phyloP scores from a whole-genome alignment of 1,140 invertebrate genomes.

The Agrypnia vestita region DNA sequence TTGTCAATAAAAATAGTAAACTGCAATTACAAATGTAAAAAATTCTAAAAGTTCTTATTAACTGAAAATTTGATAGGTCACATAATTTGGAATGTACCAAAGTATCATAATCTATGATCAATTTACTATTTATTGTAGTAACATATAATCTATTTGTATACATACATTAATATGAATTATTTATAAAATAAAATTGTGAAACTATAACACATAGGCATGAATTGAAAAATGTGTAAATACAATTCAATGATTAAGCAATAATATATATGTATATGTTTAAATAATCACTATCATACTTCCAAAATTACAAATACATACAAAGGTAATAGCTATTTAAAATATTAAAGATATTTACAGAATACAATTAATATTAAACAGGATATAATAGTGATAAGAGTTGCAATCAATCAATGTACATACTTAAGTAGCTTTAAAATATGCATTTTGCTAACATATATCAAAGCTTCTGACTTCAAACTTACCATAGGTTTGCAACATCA shows the following conservation, averaged over 20 bases:
- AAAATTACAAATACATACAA: conserved; percentile 58
- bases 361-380: conserved; percentile 49
- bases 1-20: conserved; percentile 37
- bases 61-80: conserved; percentile 20
- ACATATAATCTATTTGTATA: conserved; percentile 61
- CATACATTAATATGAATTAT: conserved; percentile 61
- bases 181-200: conserved; percentile 62
- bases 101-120: conserved; percentile 57
- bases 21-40: conserved; percentile 47
- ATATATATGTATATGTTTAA: conserved; percentile 55
- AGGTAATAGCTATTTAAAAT: conserved; percentile 58
- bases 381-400: conserved; percentile 51
- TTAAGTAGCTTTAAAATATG: conserved; percentile 36
- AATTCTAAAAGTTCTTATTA: conserved; percentile 10
- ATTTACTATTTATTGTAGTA: conserved; percentile 60
- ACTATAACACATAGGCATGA: conserved; percentile 60
- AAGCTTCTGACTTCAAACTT: conserved; percentile 37
- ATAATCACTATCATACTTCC: conserved; percentile 57
- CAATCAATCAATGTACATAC: conserved; percentile 47
- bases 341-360: conserved; percentile 60
- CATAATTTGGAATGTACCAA: conserved; percentile 58
- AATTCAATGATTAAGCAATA: conserved; percentile 59
- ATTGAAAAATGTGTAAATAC: conserved; percentile 60
- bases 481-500: not conserved
- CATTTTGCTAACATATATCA: conserved; percentile 19